Conservation (phyloP, 2,797 vertebrate genomes). For the Poeciliopsis presidionis region DNA sequence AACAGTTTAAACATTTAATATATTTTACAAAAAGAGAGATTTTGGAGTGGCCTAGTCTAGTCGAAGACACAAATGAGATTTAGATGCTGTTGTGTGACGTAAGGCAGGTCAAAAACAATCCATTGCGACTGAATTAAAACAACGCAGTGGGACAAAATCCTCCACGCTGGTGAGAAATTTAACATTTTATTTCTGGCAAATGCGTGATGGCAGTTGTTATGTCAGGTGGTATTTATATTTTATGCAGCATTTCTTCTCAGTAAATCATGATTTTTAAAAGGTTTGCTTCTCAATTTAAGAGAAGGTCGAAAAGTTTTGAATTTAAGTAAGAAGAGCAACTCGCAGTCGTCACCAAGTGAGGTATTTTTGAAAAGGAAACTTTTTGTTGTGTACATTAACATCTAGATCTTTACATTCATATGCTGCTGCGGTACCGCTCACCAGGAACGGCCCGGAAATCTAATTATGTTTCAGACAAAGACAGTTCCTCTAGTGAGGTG, state of each 20-base stretch:
- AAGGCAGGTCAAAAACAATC: neutral
- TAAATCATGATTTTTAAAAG: too few species aligned
- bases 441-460: constrained; percentile 31
- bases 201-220: neutral
- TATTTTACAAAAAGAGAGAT: neutral
- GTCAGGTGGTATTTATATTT: neutral
- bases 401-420: neutral
- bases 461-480: constrained; percentile 28
- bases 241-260: too few species aligned
- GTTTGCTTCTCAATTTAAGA: neutral
- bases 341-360: neutral
- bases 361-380: neutral
- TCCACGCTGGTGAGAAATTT: neutral
- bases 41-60: neutral
- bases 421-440: neutral
- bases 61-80: neutral
- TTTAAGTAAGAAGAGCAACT: neutral
- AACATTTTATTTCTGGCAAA: neutral
- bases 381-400: neutral
- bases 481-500: constrained; percentile 47
- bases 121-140: neutral
- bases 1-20: neutral
- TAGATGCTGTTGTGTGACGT: neutral
- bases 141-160: neutral
- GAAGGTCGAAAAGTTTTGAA: neutral